A percentile compares a stretch with the other conserved stretches of the same genome.
phyloP scores from a whole-genome alignment of 1,140 invertebrate genomes.

The Triops cancriformis region DNA sequence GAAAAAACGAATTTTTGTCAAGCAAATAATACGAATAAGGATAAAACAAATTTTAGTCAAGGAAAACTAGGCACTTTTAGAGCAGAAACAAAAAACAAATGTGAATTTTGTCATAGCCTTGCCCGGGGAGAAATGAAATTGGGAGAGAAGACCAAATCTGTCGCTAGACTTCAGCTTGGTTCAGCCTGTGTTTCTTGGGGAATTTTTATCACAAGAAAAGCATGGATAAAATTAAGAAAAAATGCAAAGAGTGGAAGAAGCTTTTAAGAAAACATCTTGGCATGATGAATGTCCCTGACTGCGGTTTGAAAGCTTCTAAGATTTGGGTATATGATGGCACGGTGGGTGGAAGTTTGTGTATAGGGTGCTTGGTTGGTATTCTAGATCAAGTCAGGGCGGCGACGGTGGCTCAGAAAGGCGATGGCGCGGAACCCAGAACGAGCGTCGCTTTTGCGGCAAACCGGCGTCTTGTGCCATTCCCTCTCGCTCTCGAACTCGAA shows the following conservation, averaged over 20 bases:
- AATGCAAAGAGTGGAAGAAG: neutral
- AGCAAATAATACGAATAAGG: too few species aligned
- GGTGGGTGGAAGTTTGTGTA: neutral
- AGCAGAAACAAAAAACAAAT: too few species aligned
- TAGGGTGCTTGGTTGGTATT: neutral
- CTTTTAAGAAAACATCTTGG: conserved; percentile 3
- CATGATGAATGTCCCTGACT: neutral
- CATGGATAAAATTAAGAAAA: neutral
- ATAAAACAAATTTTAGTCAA: too few species aligned
- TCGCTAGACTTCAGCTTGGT: too few species aligned
- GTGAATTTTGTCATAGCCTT: too few species aligned
- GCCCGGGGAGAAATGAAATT: too few species aligned
- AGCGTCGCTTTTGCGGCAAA: neutral
- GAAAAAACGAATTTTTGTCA: too few species aligned
- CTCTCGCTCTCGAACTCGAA: neutral
- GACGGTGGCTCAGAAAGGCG: neutral
- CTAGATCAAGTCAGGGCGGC: neutral
- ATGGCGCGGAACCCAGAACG: conserved; percentile 11
- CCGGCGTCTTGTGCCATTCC: neutral
- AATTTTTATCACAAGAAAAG: too few species aligned
- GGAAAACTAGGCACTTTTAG: too few species aligned
- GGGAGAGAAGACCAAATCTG: too few species aligned
- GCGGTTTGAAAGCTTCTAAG: neutral
- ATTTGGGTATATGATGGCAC: neutral
- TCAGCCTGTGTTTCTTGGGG: too few species aligned